Percentiles rank a stretch among this genome's conserved stretches.
These are phyloP conservation scores for Anarhynchus alexandrinus DNA, from an alignment of 2,113 vertebrate species.

Conservation along the genomic window DNA sequence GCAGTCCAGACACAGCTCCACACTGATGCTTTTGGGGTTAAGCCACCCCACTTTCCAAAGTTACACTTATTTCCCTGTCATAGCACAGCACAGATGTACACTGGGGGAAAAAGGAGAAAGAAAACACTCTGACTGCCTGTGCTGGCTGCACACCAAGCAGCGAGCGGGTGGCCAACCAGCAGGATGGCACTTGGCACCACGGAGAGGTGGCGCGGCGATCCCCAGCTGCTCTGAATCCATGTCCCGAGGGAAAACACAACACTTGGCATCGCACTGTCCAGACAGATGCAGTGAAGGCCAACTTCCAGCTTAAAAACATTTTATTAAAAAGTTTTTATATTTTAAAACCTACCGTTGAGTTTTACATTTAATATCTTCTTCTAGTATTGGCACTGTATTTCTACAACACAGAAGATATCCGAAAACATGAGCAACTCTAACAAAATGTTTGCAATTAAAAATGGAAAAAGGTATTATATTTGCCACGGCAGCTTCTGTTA, in stretches of 20 bases:
- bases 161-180: conserved; percentile 80
- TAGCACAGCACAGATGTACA: not conserved
- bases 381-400: not conserved
- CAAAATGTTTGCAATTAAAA: not conserved
- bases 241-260: conserved; percentile 71
- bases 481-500: not conserved
- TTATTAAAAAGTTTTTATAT: not conserved
- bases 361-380: not conserved
- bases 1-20: not conserved
- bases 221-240: conserved; percentile 75
- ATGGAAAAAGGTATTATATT: not conserved
- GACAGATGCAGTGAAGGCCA: conserved; percentile 38
- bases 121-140: conserved; percentile 51
- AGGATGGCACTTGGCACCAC: conserved; percentile 83
- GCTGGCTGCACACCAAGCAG: conserved; percentile 77
- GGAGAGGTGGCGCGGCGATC: conserved; percentile 78
- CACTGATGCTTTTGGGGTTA: too few relatives aligned
- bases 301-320: not conserved
- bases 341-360: not conserved
- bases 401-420: not conserved
- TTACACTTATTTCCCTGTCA: not conserved
- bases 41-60: too few relatives aligned
- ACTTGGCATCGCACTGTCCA: conserved; percentile 52
- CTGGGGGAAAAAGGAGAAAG: too few relatives aligned
- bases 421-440: not conserved